Evolutionary conservation across 92 coral and sea anemone species (phyloP), one percentile per base, ranked within the genome.

Genomic region (Epizoanthus scotinus): DNA sequence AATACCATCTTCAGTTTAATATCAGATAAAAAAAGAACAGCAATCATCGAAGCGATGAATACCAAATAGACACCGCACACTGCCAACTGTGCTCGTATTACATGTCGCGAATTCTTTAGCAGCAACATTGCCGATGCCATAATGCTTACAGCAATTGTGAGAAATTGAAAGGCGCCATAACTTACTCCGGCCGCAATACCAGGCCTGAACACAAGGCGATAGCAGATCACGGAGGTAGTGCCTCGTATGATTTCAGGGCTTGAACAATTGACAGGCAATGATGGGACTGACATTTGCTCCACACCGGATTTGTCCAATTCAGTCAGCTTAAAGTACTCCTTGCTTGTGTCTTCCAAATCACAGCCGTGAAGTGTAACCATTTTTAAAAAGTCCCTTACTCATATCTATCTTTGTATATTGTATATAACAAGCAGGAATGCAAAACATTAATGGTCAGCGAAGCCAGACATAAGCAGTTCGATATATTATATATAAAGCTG

Each of bases 141-240:
- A 25, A 64, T 64, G 36, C 69, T 64, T 29, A 29, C 8, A 15
- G 69, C 38, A 25, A 64, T 64, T 29, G 69, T 64, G 69, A 38
- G 3, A 14, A 64, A 38, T 29, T 27, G 31, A 29, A 64, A 64
- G 69, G 69, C 69, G 47, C 69, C 44, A 14, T 64, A 64, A 12
- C 69, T 64, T 6, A 64, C 69, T 64, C 69, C 69, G 0, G 69
- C 47, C 26, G 69, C 69, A n/a, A 25, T 14, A 9, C 69, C 69
- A 12, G 69, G 69, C 17, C 47, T 38, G n/a, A 64, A 64, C 20
- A 64, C 69, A n/a, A 64, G 13, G 47, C 69, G 69, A 29, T 64
- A 29, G 47, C 69, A 64, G 69, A 64, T 8, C 12, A 64, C 69
- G 18, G 40, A 19, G 2, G 27, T 20, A 7, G 42, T 29, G 2